Conservation (phyloP, 2,797 vertebrate species). For the Rhincodon typus region DNA sequence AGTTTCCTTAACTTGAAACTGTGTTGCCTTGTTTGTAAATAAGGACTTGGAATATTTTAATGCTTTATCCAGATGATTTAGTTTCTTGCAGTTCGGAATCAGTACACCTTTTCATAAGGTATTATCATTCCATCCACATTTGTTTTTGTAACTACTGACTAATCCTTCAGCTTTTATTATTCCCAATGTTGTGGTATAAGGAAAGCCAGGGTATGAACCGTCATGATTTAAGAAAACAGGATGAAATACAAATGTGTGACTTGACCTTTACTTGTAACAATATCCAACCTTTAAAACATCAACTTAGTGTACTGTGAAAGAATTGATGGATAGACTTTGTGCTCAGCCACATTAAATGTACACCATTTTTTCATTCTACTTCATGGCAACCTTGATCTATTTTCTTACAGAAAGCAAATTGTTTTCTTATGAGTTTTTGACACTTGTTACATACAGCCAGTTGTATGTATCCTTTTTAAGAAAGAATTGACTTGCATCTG, state of each 20-base stretch:
- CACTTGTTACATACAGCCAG: neutral
- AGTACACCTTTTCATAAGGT: neutral
- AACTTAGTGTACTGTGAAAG: constrained; percentile 14
- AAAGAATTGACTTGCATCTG: too few species aligned
- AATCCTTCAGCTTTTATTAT: constrained; percentile 8
- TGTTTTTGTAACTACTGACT: constrained; percentile 24
- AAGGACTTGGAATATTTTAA: neutral
- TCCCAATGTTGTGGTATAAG: neutral
- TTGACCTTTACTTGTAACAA: constrained; percentile 32
- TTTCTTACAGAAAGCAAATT: neutral
- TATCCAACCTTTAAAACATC: constrained; percentile 10
- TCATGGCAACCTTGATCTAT: neutral
- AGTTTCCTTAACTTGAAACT: neutral
- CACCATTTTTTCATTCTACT: neutral
- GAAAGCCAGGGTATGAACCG: constrained; percentile 8
- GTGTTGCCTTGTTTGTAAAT: neutral
- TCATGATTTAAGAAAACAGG: constrained; percentile 25
- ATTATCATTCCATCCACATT: neutral
- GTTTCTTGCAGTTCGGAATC: neutral
- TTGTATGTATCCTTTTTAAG: neutral
- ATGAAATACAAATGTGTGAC: constrained; percentile 35
- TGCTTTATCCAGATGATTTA: neutral
- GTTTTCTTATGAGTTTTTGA: neutral
- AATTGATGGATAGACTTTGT: neutral
- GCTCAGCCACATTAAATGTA: neutral